A percentile compares a stretch with the other conserved stretches of the same genome.
Evolutionary conservation across 1,140 invertebrate species (phyloP).

Genomic region (Heliothis subflexa): DNA sequence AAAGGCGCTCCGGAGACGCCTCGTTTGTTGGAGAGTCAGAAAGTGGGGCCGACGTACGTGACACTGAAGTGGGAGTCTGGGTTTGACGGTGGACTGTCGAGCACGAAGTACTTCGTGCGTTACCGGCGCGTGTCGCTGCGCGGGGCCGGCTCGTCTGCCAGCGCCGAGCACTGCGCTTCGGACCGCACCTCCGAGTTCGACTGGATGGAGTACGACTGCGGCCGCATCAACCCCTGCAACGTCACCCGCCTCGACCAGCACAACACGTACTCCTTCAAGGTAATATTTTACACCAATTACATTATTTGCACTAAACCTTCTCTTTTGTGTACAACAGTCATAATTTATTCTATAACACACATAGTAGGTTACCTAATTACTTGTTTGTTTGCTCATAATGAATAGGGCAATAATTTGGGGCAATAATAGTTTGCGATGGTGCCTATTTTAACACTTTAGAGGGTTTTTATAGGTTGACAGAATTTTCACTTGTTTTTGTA

Average conservation of each 20-base stretch:
- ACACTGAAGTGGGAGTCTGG: constrained; percentile 94
- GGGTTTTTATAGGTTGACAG: neutral
- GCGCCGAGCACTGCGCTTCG: constrained; percentile 84
- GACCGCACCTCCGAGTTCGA: constrained; percentile 88
- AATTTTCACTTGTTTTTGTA: neutral
- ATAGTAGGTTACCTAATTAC: neutral
- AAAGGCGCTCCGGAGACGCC: constrained; percentile 95
- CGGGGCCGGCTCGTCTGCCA: constrained; percentile 69
- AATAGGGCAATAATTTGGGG: too few relatives aligned
- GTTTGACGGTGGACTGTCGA: constrained; percentile 95
- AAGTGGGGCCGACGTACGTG: constrained; percentile 92
- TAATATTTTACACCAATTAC: constrained; percentile 50
- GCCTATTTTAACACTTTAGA: neutral
- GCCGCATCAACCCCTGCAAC: constrained; percentile 94
- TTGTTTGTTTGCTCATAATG: neutral
- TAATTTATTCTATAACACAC: neutral
- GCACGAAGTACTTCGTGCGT: constrained; percentile 94
- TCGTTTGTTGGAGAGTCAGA: constrained; percentile 89
- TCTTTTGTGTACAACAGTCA: neutral
- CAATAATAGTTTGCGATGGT: neutral
- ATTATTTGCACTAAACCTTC: too few relatives aligned
- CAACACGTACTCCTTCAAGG: constrained; percentile 93
- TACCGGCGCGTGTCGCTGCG: constrained; percentile 88
- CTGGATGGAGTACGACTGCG: constrained; percentile 94
- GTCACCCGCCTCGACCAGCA: constrained; percentile 94